phyloP scores from a whole-genome alignment of 2,797 vertebrate genomes.

The Gobionotothen gibberifrons region DNA sequence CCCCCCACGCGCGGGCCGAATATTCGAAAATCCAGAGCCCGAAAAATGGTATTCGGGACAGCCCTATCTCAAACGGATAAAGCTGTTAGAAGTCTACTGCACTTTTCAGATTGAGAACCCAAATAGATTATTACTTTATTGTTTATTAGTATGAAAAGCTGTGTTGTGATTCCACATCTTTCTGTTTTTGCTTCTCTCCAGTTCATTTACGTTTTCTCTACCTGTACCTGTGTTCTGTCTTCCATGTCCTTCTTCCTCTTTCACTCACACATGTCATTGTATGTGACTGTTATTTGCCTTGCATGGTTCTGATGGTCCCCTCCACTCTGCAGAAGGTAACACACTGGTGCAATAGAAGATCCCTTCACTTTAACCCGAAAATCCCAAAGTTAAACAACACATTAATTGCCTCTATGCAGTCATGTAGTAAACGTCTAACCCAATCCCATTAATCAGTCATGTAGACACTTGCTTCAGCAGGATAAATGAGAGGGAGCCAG shows the following conservation, averaged over 20 bases:
- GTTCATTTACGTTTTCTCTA: conserved; percentile 78
- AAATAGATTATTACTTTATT: conserved; percentile 59
- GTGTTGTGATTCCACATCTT: conserved; percentile 52
- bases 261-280: conserved; percentile 93
- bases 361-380: conserved; percentile 54
- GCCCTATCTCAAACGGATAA: conserved; percentile 48
- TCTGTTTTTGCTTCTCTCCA: conserved; percentile 67
- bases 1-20: too few relatives aligned
- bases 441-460: conserved; percentile 61
- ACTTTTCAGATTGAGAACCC: conserved; percentile 29
- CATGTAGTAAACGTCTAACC: conserved; percentile 52
- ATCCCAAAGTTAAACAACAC: conserved; percentile 56
- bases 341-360: conserved; percentile 79
- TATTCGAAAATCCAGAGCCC: too few relatives aligned
- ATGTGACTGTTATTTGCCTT: conserved; percentile 94
- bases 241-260: conserved; percentile 89
- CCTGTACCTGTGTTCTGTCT: conserved; percentile 87
- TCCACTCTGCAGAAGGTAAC: conserved; percentile 96
- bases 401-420: conserved; percentile 48
- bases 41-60: too few relatives aligned
- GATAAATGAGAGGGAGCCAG: conserved; percentile 65
- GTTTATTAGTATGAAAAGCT: conserved; percentile 49
- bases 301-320: conserved; percentile 94
- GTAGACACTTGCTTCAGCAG: conserved; percentile 58
- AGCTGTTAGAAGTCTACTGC: conserved; percentile 35